Conservation (phyloP, 1,140 invertebrate genomes). For the Drosophila tropicalis region DNA sequence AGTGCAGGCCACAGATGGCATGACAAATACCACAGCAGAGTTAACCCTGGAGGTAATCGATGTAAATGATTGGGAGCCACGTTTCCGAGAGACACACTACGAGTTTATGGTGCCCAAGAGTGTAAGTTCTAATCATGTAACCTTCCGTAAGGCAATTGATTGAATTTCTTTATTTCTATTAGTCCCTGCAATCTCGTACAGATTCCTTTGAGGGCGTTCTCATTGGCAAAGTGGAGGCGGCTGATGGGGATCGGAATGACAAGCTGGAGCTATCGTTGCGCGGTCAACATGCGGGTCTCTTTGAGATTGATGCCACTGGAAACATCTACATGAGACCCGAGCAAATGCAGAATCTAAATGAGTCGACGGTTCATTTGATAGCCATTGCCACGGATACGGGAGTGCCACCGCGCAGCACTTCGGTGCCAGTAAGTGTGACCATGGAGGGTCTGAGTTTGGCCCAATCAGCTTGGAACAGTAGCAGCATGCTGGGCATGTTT, state of each 20-base stretch:
- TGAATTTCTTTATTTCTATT: slow-evolving; percentile 29
- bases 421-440: slow-evolving; percentile 77
- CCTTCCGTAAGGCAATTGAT: too few species aligned
- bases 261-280: slow-evolving; percentile 87
- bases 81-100: slow-evolving; percentile 93
- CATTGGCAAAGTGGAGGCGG: slow-evolving; percentile 89
- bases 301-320: slow-evolving; percentile 85
- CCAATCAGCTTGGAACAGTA: slow-evolving; percentile 69
- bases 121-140: slow-evolving; percentile 52
- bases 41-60: slow-evolving; percentile 93
- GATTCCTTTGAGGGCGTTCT: slow-evolving; percentile 76
- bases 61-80: slow-evolving; percentile 96
- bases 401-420: slow-evolving; percentile 76
- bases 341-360: slow-evolving; percentile 83
- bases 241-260: slow-evolving; percentile 92
- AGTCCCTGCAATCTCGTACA: slow-evolving; percentile 65
- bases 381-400: slow-evolving; percentile 91
- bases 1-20: slow-evolving; percentile 93
- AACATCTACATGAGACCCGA: slow-evolving; percentile 84
- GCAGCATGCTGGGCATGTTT: slow-evolving; percentile 75
- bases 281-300: slow-evolving; percentile 88
- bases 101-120: slow-evolving; percentile 87
- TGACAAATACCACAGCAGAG: slow-evolving; percentile 84
- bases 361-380: slow-evolving; percentile 87
- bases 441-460: slow-evolving; percentile 77